Base-by-base conservation (phyloP, 2,797 vertebrate species). In the Sylvia borin region DNA sequence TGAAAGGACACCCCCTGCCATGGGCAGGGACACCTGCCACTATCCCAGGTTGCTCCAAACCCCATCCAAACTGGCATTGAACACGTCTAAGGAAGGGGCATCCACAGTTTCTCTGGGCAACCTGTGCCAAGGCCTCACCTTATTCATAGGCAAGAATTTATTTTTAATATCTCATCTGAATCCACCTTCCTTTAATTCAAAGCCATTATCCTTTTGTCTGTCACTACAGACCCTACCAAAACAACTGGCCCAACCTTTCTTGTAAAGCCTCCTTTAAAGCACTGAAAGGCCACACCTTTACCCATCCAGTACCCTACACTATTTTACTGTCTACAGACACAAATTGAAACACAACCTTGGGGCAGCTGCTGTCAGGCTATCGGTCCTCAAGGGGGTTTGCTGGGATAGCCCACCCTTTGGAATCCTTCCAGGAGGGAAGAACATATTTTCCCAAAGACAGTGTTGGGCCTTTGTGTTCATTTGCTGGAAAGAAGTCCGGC, bases 401-500 rank as follows among this genome's bases (percentile, higher is more conserved):
- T 79, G 82, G 47, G n/a, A 18, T 19, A 72, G 11, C 24, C n/a
- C 82, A 51, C 80, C 76, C 89, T 81, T 65, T 92, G 82, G 85
- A 90, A 78, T 62, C 27, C 32, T 81, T 95, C 91, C 85, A 61
- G 42, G 74, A 88, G 9, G 31, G 38, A 78, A 86, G 21, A 90
- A 77, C 48, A 43, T 73, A 61, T 84, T 94, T 95, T 70, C 32
- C 48, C 64, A 55, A 87, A 95, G 83, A 79, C 2, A 2, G 13
- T 11, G 1, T 64, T 4, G 4, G 57, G 57, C 85, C 65, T 68
- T 83, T 31, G 47, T 16, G 13, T 67, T 94, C 55, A 2, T 91
- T 93, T 92, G 38, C 93, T 94, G 90, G 77, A 94, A 93, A 29
- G 77, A 84, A 92, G 71, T 93, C 64, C 16, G 0, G 22, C 70